A percentile compares a stretch with the other conserved stretches of the same genome.
phyloP scores from a whole-genome alignment of 2,113 vertebrate species.

The Coptodon rendalli region DNA sequence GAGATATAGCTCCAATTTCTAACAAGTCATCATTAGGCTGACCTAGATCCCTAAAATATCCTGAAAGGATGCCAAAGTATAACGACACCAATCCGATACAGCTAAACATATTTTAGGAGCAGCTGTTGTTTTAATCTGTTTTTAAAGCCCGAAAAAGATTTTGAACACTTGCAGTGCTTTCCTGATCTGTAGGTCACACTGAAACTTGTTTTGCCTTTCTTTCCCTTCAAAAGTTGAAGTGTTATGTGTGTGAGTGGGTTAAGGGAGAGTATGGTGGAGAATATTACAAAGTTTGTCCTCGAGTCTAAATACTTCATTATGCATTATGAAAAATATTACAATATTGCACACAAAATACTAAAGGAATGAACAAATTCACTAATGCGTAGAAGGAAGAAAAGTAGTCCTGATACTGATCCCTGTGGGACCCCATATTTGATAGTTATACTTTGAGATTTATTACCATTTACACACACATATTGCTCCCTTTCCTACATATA shows the following conservation, averaged over 20 bases:
- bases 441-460: background rate
- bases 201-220: background rate
- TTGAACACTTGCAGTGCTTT: background rate
- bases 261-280: background rate
- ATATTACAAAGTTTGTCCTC: background rate
- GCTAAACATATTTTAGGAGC: background rate
- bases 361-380: background rate
- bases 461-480: background rate
- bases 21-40: background rate
- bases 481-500: background rate
- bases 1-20: background rate
- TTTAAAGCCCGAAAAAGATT: background rate
- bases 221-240: background rate
- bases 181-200: background rate
- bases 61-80: background rate
- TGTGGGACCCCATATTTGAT: background rate
- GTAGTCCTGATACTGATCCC: background rate
- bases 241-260: background rate
- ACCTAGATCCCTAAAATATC: fast-evolving
- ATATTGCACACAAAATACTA: background rate
- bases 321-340: background rate
- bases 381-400: background rate
- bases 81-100: background rate
- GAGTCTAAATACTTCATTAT: background rate
- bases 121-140: background rate